Percentiles rank a stretch among this genome's conserved stretches.
Evolutionary conservation across 1,140 invertebrate species (phyloP).

Genomic region (Pseudobourletiella spinata): DNA sequence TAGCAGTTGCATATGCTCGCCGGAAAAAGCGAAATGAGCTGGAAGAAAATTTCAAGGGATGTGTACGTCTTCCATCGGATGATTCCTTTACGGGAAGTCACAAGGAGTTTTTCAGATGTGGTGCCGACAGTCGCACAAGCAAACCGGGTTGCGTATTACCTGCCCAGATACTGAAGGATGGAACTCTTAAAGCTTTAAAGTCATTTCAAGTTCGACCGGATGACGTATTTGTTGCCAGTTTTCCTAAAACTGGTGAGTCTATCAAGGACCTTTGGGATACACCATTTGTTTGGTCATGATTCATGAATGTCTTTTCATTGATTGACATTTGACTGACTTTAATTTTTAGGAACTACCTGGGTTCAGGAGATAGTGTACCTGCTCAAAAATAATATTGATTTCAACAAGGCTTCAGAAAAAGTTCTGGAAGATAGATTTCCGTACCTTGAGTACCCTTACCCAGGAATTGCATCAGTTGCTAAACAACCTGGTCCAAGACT

Average conservation of each 20-base stretch:
- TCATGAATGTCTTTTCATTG: not conserved
- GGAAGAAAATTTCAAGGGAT: conserved; percentile 13
- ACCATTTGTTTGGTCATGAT: not conserved
- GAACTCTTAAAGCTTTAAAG: conserved; percentile 19
- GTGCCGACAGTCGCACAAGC: not conserved
- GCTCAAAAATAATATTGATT: conserved; percentile 41
- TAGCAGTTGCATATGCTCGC: conserved; percentile 2
- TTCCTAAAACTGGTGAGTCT: conserved; percentile 32
- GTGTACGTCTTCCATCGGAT: conserved; percentile 17
- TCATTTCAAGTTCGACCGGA: conserved; percentile 2
- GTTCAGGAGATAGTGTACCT: conserved; percentile 47
- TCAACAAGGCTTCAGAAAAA: conserved; percentile 38
- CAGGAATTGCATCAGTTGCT: conserved; percentile 34
- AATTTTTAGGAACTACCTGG: conserved; percentile 47
- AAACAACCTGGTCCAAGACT: conserved; percentile 16
- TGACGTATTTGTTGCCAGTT: conserved; percentile 31
- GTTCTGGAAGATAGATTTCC: conserved; percentile 47
- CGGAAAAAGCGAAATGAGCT: conserved; percentile 3
- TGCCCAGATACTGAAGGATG: conserved; percentile 22
- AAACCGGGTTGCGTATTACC: conserved; percentile 16
- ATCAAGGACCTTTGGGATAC: not conserved
- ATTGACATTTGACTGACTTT: too few species aligned
- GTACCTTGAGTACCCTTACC: conserved; percentile 47
- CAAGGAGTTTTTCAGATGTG: conserved; percentile 13
- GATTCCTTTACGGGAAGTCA: conserved; percentile 15